A percentile compares a stretch with the other conserved stretches of the same genome.
phyloP scores from a whole-genome alignment of 2,888 invertebrate genomes.

The Heliconius cydno region DNA sequence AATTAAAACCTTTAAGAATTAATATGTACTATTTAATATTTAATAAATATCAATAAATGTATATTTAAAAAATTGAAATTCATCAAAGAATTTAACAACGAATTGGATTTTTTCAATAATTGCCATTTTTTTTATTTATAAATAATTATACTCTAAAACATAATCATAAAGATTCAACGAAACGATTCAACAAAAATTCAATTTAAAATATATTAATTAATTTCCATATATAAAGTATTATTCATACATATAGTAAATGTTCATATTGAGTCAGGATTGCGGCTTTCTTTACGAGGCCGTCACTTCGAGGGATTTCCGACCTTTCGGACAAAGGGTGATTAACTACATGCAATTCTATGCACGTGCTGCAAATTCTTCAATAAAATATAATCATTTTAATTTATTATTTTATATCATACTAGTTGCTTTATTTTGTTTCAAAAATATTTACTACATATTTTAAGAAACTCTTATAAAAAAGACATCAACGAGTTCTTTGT shows the following conservation, averaged over 20 bases:
- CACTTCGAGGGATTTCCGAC: conserved; percentile 37
- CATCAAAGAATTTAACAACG: no score
- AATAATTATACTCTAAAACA: background rate
- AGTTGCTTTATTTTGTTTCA: background rate
- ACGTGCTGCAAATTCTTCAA: background rate
- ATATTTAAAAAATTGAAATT: no score
- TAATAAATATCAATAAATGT: no score
- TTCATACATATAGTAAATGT: conserved; percentile 26
- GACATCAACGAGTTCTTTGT: conserved; percentile 49
- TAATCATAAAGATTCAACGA: background rate
- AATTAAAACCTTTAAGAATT: no score
- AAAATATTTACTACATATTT: background rate
- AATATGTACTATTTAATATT: no score
- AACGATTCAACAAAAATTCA: no score
- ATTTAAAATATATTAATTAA: background rate
- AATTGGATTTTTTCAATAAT: background rate
- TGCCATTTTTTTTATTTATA: background rate
- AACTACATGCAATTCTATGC: conserved; percentile 12
- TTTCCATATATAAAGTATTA: background rate
- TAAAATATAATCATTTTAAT: background rate
- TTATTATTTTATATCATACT: conserved; percentile 1
- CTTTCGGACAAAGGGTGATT: conserved; percentile 35
- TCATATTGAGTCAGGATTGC: conserved; percentile 36
- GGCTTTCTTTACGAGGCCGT: conserved; percentile 45
- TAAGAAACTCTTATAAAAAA: conserved; percentile 39